phyloP scores from a whole-genome alignment of 1,140 invertebrate species.

The Drosophila saltans region DNA sequence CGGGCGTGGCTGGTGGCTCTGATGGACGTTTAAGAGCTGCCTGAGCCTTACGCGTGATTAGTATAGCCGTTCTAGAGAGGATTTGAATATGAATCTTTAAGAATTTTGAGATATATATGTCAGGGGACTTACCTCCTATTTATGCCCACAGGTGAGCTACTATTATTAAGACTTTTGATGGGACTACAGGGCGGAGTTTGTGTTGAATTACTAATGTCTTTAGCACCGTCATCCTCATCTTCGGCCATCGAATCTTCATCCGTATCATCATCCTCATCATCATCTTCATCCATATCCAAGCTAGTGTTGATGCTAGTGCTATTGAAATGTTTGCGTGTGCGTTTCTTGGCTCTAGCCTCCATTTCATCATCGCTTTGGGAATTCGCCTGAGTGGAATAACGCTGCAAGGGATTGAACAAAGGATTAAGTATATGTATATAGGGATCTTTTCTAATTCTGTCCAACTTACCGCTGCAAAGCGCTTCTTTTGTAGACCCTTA shows the following conservation, averaged over 20 bases:
- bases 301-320: slow-evolving; percentile 64
- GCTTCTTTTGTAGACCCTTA: slow-evolving; percentile 70
- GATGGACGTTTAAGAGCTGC: slow-evolving; percentile 84
- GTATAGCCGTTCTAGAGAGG: slow-evolving; percentile 88
- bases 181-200: slow-evolving; percentile 82
- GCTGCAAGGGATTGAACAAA: slow-evolving; percentile 4
- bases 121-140: slow-evolving; percentile 85
- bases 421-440: no score
- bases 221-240: slow-evolving; percentile 57
- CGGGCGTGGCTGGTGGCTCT: slow-evolving; percentile 72
- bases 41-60: slow-evolving; percentile 91
- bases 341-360: slow-evolving; percentile 49
- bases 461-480: slow-evolving; percentile 63
- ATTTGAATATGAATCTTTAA: neutral
- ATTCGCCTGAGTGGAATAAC: slow-evolving; percentile 44
- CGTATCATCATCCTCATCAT: slow-evolving; percentile 74
- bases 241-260: slow-evolving; percentile 83
- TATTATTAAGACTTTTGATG: slow-evolving; percentile 79
- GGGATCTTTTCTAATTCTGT: neutral
- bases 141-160: slow-evolving; percentile 86
- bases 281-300: slow-evolving; percentile 77
- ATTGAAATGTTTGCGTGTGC: slow-evolving; percentile 53
- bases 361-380: slow-evolving; percentile 67
- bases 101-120: neutral
- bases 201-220: slow-evolving; percentile 59